Conservation (phyloP, 2,797 vertebrate species). For the Gymnothorax javanicus region DNA sequence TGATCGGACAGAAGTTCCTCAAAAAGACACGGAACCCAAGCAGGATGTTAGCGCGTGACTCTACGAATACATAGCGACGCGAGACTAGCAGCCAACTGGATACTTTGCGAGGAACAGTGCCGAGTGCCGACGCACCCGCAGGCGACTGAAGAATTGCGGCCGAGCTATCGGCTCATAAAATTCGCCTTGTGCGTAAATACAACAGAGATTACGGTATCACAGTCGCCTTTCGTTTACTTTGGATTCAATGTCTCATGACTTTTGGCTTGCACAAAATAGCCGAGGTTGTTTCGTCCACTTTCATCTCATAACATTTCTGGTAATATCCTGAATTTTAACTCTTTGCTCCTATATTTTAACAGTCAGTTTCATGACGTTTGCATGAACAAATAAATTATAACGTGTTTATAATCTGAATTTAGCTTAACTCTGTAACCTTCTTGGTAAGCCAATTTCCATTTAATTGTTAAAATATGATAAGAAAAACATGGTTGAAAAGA, state of each 20-base stretch:
- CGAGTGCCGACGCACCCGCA: not conserved
- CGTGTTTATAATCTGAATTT: no score
- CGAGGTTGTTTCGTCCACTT: no score
- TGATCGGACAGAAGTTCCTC: constrained; percentile 25
- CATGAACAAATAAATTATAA: no score
- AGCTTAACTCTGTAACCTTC: no score
- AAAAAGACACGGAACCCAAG: constrained; percentile 64
- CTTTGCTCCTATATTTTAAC: not conserved
- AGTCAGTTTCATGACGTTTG: no score
- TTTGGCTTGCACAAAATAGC: not conserved
- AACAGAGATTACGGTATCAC: not conserved
- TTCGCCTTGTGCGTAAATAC: no score
- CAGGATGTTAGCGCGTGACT: constrained; percentile 51
- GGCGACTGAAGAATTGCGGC: not conserved
- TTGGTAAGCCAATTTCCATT: no score
- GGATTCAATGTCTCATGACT: not conserved
- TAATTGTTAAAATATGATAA: no score
- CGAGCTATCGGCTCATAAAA: no score
- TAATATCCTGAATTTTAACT: not conserved
- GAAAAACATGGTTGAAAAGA: no score
- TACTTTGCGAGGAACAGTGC: not conserved
- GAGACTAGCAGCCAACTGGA: not conserved
- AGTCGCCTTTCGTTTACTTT: not conserved
- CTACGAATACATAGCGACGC: not conserved
- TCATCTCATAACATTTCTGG: not conserved